These are phyloP conservation scores for Aythya baeri DNA, from an alignment of 2,113 vertebrate species.

Conservation along the genomic window DNA sequence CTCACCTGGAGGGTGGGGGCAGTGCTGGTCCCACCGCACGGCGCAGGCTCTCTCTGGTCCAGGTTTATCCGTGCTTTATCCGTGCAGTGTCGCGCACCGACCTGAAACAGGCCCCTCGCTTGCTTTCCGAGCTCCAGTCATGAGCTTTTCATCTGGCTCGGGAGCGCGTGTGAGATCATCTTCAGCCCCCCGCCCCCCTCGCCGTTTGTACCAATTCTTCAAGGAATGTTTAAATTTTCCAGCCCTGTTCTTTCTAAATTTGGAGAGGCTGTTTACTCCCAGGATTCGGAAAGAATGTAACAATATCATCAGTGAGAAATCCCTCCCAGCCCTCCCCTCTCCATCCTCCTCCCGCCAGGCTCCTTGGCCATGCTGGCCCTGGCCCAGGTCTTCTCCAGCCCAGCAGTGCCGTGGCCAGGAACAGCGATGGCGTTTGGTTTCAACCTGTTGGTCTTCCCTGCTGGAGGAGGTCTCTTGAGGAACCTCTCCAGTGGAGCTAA, in stretches of 20 bases:
- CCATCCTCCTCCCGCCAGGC: background rate
- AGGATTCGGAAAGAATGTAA: slow-evolving; percentile 76
- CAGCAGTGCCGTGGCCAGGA: rapidly evolving
- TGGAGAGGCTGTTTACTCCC: slow-evolving; percentile 73
- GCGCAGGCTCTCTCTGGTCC: no score
- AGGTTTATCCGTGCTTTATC: background rate
- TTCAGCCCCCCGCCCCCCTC: background rate
- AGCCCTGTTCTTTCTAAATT: slow-evolving; percentile 76
- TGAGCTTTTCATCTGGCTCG: slow-evolving; percentile 69
- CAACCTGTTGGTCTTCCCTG: background rate
- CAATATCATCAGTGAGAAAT: slow-evolving; percentile 64
- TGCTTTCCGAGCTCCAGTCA: slow-evolving; percentile 31
- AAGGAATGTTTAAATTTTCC: slow-evolving; percentile 77
- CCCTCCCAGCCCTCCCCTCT: slow-evolving; percentile 4
- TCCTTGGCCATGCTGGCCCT: background rate
- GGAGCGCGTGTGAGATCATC: slow-evolving; percentile 58
- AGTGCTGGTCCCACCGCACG: background rate
- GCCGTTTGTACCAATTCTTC: slow-evolving; percentile 63
- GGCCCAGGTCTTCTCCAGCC: background rate
- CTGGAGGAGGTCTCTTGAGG: background rate
- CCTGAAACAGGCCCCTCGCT: slow-evolving; percentile 63
- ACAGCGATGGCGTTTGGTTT: background rate
- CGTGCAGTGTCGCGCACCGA: background rate
- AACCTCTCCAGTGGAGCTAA: background rate
- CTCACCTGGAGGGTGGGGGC: background rate